Evolutionary conservation across 2,888 invertebrate genomes (phyloP), one percentile per base, ranked within the genome.

Genomic region (Torymus tubicola): DNA sequence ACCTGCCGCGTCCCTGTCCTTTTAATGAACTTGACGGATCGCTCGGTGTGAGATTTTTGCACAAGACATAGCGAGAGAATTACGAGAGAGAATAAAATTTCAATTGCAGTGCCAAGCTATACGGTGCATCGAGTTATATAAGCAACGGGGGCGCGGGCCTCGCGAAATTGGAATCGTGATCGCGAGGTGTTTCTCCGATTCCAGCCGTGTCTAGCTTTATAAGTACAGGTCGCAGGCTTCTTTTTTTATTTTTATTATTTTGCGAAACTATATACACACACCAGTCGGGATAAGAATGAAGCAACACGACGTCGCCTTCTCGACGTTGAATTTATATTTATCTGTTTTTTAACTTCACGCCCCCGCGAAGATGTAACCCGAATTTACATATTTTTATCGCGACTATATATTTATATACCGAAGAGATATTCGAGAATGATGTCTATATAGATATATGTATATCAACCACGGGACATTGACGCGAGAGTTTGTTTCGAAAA

Each of bases 141-240:
- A 74, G 50, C 53, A 42, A 57, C 16, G 42, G 42, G 42, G 42
- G 42, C 42, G 42, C 24, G 64, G 14, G 65, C 55, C 61, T 42
- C 42, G 65, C n/a, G 71, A 71, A 81, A 81, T 81, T 65, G 65
- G 24, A 78, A 78, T 78, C 70, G 78, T 78, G 77, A 78, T 78
- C 73, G 55, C 61, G 52, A 5, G 21, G 53, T 55, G 70, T 16
- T 58, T 61, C 63, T 77, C 21, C 42, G 8, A 42, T 42, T 42
- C 42, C 42, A 42, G 42, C 42, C 8, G 42, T 42, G 42, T 42
- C 42, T 42, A 42, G 42, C 42, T 42, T 42, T 42, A 42, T 42
- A 42, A 42, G 42, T 42, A 42, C 42, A 42, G 42, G 42, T 42
- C 42, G 8, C 42, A 42, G 8, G 42, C 42, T 42, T 42, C 21